phyloP scores from a whole-genome alignment of 2,888 invertebrate species.

The Halictus quadricinctus region DNA sequence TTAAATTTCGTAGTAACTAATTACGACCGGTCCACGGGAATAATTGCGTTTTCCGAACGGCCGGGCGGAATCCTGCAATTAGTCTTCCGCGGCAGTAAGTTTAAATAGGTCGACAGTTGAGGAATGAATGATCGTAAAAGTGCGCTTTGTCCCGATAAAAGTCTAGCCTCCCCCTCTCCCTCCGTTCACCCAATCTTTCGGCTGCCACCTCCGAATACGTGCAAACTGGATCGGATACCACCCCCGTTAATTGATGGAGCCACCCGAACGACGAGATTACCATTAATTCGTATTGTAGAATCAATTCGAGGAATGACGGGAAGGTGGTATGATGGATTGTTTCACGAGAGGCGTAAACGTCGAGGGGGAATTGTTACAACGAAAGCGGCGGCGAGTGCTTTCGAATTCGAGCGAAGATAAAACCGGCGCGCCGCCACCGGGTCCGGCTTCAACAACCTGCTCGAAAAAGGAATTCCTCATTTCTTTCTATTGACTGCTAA shows the following conservation, averaged over 20 bases:
- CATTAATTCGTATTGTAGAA: slow-evolving; percentile 7
- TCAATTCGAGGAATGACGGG: background rate
- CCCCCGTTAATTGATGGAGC: slow-evolving; percentile 17
- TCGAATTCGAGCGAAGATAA: slow-evolving; percentile 10
- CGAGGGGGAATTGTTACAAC: slow-evolving; percentile 10
- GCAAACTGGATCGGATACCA: background rate
- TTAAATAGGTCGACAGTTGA: slow-evolving; percentile 24
- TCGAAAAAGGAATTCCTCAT: slow-evolving; percentile 3
- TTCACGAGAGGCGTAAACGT: background rate
- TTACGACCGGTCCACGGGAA: slow-evolving; percentile 32
- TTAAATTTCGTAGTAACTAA: slow-evolving; percentile 32
- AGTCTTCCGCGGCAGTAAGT: slow-evolving; percentile 7
- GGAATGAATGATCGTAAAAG: slow-evolving; percentile 23
- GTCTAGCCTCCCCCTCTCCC: background rate
- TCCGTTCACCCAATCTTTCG: background rate
- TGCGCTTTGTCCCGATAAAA: slow-evolving; percentile 15
- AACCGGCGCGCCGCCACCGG: background rate
- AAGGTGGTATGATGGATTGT: slow-evolving; percentile 13
- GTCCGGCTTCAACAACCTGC: slow-evolving; percentile 12
- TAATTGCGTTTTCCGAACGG: slow-evolving; percentile 27
- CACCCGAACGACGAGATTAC: background rate
- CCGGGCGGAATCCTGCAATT: slow-evolving; percentile 11
- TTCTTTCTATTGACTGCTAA: background rate
- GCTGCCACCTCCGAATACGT: background rate
- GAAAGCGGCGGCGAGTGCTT: slow-evolving; percentile 9